Evolutionary conservation across 35 echinoderm and acorn worm genomes (phyloP), one percentile per base, ranked within the genome.

Genomic region (Holothuria glaberrima): DNA sequence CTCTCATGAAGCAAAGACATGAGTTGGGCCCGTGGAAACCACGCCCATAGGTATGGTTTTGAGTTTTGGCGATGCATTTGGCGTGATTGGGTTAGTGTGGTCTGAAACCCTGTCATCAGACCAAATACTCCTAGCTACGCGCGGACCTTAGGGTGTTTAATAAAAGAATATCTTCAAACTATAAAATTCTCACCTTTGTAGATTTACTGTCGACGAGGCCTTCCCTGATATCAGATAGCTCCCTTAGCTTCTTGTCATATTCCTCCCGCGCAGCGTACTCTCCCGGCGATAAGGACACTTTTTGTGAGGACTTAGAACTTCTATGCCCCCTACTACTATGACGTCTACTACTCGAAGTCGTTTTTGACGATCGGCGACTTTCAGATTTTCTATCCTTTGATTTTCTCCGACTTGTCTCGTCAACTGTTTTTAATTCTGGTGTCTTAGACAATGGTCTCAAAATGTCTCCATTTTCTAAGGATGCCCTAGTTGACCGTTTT

Each of bases 191-290:
- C 9, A 78, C 73, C 88, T 90, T 90, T 19, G 33, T 81, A 16
- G 88, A 62, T 32, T 90, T 90, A 25, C 19, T 48, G 22, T 81
- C 75, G 29, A 57, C 68, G 7, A 91, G 27, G 22, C 73, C 90
- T 34, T 72, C 64, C 65, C 90, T 68, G 46, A 93, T 88, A 9
- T 88, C 74, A 38, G 88, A 44, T 2, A 97, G 92, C 38, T 97
- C 95, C 50, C 81, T 66, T 18, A 92, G 38, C 86, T 94, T 94
- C 71, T 41, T 93, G 35, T 97, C 94, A 75, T 97, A 91, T 26
- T 93, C 89, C 14, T 91, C 88, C 41, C 92, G 80, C 35, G 57
- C 58, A 30, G 72, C 35, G n/a, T 80, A 83, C 80, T 93, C 94
- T 56, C 91, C 94, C 12, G 91, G 91, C 0, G 94, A 91, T 57